Percentiles rank a stretch among this genome's conserved stretches.
Evolutionary conservation across 2,113 vertebrate species (phyloP).

Genomic region (Vulpes lagopus): DNA sequence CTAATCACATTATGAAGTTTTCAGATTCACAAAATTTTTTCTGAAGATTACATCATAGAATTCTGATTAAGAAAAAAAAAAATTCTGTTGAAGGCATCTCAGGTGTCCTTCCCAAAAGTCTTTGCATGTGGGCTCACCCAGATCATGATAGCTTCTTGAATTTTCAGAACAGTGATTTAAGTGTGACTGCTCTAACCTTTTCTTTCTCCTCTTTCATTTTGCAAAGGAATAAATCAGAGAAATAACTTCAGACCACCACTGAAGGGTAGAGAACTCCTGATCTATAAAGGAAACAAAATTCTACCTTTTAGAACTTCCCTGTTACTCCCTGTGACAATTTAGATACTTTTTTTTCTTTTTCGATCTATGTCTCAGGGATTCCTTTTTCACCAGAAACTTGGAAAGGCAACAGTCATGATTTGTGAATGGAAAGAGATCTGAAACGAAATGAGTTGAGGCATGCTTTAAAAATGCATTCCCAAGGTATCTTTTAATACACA

Average conservation of each 20-base stretch:
- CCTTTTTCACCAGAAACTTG: background rate
- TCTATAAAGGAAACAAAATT: background rate
- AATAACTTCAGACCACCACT: background rate
- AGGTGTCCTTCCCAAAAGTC: background rate
- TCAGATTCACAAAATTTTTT: constrained; percentile 14
- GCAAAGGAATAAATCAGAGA: constrained; percentile 20
- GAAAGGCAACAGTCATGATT: background rate
- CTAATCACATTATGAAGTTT: background rate
- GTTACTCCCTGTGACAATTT: background rate
- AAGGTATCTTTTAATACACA: background rate
- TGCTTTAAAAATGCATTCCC: constrained; percentile 44
- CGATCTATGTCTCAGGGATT: background rate
- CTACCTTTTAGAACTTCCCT: background rate
- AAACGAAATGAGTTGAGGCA: constrained; percentile 43
- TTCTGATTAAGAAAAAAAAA: background rate
- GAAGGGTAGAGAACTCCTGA: background rate
- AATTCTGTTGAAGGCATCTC: background rate
- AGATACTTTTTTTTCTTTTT: background rate
- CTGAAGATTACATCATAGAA: background rate
- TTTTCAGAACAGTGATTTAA: background rate
- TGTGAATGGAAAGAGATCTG: background rate
- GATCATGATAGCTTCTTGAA: background rate
- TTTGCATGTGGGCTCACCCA: background rate
- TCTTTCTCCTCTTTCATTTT: background rate
- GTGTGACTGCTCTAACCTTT: background rate